These are phyloP conservation scores for Monarcha castaneiventris DNA, from an alignment of 2,113 vertebrate species.

Conservation along the genomic window DNA sequence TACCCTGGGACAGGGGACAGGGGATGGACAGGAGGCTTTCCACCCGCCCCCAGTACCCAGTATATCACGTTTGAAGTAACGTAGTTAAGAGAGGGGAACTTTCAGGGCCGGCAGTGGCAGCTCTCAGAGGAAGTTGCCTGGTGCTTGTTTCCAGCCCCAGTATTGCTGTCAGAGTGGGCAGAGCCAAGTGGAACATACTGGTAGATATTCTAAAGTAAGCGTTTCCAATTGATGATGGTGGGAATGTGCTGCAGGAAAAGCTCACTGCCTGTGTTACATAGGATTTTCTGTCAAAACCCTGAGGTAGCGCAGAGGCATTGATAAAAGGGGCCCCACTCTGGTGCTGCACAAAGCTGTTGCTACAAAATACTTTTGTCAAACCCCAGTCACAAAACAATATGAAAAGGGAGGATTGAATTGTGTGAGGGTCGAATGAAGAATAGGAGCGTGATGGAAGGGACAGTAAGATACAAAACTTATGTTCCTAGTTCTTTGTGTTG, in stretches of 20 bases:
- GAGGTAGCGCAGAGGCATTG: slow-evolving; percentile 16
- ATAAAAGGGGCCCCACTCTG: slow-evolving; percentile 6
- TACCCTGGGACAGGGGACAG: slow-evolving; percentile 1
- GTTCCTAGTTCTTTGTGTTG: neutral
- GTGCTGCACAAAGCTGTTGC: neutral
- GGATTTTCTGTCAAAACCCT: slow-evolving; percentile 48
- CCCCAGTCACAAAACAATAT: neutral
- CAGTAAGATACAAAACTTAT: neutral
- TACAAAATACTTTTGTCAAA: slow-evolving; percentile 23
- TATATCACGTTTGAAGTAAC: neutral
- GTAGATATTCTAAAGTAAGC: slow-evolving; percentile 54
- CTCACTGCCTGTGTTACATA: slow-evolving; percentile 5
- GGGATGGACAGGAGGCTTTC: neutral
- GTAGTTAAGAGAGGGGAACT: neutral
- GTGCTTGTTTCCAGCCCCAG: neutral
- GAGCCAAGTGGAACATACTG: slow-evolving; percentile 4
- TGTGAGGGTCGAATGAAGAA: neutral
- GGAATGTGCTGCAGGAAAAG: slow-evolving; percentile 29
- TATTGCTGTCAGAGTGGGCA: neutral
- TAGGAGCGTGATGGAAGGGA: neutral
- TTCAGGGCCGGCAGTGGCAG: neutral
- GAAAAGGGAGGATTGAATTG: neutral
- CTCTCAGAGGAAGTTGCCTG: slow-evolving; percentile 24
- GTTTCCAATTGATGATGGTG: slow-evolving; percentile 55
- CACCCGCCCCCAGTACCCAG: fast-evolving